A percentile compares a stretch with the other conserved stretches of the same genome.
Conservation (phyloP, 1,140 invertebrate species). For the Trachymyrmex cornetzi region DNA sequence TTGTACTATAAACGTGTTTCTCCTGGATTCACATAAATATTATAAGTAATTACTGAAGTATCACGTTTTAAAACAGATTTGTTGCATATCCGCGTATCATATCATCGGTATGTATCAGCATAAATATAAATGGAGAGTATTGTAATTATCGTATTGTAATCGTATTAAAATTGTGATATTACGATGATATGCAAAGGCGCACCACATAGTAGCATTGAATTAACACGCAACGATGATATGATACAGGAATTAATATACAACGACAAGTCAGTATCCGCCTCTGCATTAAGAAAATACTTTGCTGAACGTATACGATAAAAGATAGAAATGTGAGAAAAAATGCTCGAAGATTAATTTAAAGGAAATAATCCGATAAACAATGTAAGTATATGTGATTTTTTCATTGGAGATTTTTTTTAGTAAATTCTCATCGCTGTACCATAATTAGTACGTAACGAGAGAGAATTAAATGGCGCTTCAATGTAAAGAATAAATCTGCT, state of each 20-base stretch:
- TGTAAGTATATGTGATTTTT: neutral
- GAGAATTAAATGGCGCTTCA: conserved; percentile 13
- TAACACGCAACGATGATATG: too few species aligned
- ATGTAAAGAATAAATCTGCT: conserved; percentile 52
- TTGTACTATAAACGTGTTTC: neutral
- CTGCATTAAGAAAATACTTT: neutral
- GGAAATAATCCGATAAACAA: conserved; percentile 1
- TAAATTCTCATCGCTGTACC: conserved; percentile 4
- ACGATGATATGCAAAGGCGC: too few species aligned
- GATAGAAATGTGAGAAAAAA: conserved; percentile 24
- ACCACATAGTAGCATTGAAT: too few species aligned
- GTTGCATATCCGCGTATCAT: too few species aligned
- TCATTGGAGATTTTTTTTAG: conserved; percentile 5
- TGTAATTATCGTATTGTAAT: too few species aligned
- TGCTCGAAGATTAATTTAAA: conserved; percentile 14
- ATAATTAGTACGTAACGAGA: conserved; percentile 25
- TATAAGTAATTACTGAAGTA: neutral
- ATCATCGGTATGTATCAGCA: too few species aligned
- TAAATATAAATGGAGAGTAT: too few species aligned
- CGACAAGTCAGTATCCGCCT: too few species aligned
- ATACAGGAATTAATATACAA: too few species aligned
- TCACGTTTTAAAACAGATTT: neutral
- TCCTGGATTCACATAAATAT: neutral
- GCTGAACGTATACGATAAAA: neutral
- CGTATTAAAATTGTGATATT: too few species aligned